Percentiles rank a stretch among this genome's conserved stretches.
phyloP scores from a whole-genome alignment of 2,113 vertebrate species.

The Oriolus oriolus region DNA sequence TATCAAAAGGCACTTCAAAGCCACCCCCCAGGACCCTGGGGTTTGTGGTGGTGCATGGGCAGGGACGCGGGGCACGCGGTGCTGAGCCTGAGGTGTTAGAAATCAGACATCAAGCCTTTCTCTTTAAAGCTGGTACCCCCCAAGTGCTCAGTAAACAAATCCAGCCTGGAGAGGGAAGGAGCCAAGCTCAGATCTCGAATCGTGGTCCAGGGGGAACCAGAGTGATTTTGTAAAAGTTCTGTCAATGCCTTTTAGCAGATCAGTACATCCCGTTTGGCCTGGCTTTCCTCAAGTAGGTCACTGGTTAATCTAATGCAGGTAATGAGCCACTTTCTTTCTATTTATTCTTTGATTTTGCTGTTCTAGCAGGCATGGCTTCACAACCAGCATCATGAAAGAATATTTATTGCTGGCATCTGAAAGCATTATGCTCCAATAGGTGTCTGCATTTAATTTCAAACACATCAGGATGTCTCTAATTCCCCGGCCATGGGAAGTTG shows the following conservation, averaged over 20 bases:
- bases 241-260: neutral
- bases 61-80: accelerated
- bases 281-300: conserved; percentile 1
- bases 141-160: neutral
- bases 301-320: neutral
- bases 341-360: conserved; percentile 11
- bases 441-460: conserved; percentile 5
- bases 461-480: neutral
- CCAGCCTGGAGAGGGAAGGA: neutral
- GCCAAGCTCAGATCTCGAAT: neutral
- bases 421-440: neutral
- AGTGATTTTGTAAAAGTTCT: neutral
- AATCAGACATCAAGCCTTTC: neutral
- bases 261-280: neutral
- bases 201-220: neutral
- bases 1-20: neutral
- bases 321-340: neutral
- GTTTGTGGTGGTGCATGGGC: neutral
- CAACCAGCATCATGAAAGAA: neutral
- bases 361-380: neutral
- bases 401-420: conserved; percentile 8
- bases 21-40: neutral
- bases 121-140: neutral
- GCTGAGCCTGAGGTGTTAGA: neutral
- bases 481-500: neutral